phyloP scores from a whole-genome alignment of 2,797 vertebrate species.

The Pempheris klunzingeri region DNA sequence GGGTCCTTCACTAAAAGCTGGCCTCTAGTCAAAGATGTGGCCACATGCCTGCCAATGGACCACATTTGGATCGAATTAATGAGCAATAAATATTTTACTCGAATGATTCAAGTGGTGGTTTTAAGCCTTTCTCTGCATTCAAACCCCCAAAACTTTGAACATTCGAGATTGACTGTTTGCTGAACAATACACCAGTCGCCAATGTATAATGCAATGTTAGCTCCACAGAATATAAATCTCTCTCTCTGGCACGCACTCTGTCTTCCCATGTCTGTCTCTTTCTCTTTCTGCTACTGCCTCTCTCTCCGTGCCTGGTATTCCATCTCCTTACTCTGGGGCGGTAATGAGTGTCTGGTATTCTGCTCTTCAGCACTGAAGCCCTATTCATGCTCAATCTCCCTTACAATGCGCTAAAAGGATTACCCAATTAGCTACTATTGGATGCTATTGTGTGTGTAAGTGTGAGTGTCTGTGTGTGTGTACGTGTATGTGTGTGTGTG shows the following conservation, averaged over 20 bases:
- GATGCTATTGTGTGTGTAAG: constrained; percentile 61
- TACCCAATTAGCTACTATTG: constrained; percentile 83
- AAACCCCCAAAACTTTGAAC: constrained; percentile 28
- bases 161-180: constrained; percentile 44
- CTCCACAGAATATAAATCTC: constrained; percentile 58
- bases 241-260: constrained; percentile 31
- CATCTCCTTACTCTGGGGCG: constrained; percentile 67
- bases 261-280: constrained; percentile 45
- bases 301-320: constrained; percentile 70
- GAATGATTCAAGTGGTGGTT: constrained; percentile 19
- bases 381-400: constrained; percentile 82
- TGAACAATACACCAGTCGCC: constrained; percentile 47
- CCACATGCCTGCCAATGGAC: constrained; percentile 38
- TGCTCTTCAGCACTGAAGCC: constrained; percentile 72
- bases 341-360: constrained; percentile 81
- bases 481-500: constrained; percentile 25
- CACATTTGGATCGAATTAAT: constrained; percentile 50
- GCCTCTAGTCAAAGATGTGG: constrained; percentile 51
- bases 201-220: constrained; percentile 53
- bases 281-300: constrained; percentile 48
- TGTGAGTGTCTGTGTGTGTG: constrained; percentile 21
- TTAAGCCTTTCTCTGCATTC: constrained; percentile 28
- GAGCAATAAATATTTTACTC: constrained; percentile 45
- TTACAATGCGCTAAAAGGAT: constrained; percentile 85
- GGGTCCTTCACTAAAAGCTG: constrained; percentile 63